Evolutionary conservation across 2,888 invertebrate genomes (phyloP), one percentile per base, ranked within the genome.

Genomic region (Hirtodrosophila cameraria): DNA sequence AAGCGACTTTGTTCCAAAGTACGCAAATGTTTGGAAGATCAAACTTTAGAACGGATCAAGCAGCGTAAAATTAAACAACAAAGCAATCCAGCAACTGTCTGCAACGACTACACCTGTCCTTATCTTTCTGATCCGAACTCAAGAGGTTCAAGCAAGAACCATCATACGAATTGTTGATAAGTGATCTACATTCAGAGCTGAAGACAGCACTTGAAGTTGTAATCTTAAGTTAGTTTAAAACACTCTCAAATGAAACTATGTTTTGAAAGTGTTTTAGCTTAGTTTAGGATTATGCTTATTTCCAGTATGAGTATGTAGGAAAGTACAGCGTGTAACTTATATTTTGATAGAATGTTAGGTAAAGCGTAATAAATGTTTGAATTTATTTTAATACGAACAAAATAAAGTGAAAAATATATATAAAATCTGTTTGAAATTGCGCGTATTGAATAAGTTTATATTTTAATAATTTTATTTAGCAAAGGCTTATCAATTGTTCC

Each of bases 151-250:
- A 9, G 1, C 2, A 13, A 6, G 20, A 1, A 35, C 1, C 23
- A 7, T 4, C 2, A 11, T 8, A 9, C 33, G 6, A 33, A 33
- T 13, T 23, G 33, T 11, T 46, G 15, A 45, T 8, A 12, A 15
- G 0, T 20, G 7, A 15, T 12, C 31, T 31, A 6, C 8, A 9
- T 8, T 16, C 8, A 23, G 7, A 13, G 9, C 38, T 20, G n/a
- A n/a, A 11, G 15, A 6, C 25, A 15, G 12, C 2, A 3, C 6
- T 4, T 3, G 11, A 4, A 3, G 1, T 8, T 3, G 36, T 30
- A 38, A 61, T 48, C 33, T n/a, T 9, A 57, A 42, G 23, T 50
- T 54, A 46, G 8, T 33, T 36, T 45, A 48, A 62, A 52, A 35
- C 23, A 48, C 39, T 54, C 20, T 52, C 13, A 33, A 35, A 35